A percentile compares a stretch with the other conserved stretches of the same genome.
Evolutionary conservation across 2,113 vertebrate species (phyloP).

Genomic region (Helogale parvula): DNA sequence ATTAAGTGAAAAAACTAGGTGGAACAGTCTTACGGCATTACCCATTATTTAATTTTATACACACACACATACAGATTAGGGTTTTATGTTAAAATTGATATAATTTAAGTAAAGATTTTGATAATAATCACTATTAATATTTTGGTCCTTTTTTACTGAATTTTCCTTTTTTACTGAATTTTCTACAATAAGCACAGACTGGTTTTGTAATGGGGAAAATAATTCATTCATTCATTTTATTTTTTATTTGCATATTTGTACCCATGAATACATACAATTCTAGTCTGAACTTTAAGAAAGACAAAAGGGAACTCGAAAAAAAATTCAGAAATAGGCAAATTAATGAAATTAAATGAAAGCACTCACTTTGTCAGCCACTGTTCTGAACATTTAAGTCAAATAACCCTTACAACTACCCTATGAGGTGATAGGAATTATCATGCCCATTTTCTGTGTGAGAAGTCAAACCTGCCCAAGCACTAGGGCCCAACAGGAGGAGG

Average conservation of each 20-base stretch:
- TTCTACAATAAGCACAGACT: neutral
- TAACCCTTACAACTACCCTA: neutral
- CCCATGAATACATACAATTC: neutral
- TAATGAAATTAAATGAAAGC: conserved; percentile 2
- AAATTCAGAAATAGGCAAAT: conserved; percentile 30
- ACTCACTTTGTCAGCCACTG: neutral
- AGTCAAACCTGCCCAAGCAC: neutral
- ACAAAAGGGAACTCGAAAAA: neutral
- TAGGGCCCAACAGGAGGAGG: neutral
- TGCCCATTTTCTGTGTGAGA: neutral
- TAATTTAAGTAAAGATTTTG: neutral
- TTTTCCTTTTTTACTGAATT: neutral
- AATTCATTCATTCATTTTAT: neutral
- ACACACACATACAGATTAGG: neutral
- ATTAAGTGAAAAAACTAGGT: conserved; percentile 5
- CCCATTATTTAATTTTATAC: conserved; percentile 16
- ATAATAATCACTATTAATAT: neutral
- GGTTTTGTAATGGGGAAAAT: conserved; percentile 33
- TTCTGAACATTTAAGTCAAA: conserved; percentile 7
- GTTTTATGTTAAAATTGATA: neutral
- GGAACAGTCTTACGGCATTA: neutral
- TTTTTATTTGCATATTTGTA: neutral
- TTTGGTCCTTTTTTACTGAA: neutral
- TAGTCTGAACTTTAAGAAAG: neutral
- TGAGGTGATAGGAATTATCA: neutral